These are phyloP conservation scores for Aphyosemion australe DNA, from an alignment of 2,113 vertebrate genomes.

Conservation along the genomic window DNA sequence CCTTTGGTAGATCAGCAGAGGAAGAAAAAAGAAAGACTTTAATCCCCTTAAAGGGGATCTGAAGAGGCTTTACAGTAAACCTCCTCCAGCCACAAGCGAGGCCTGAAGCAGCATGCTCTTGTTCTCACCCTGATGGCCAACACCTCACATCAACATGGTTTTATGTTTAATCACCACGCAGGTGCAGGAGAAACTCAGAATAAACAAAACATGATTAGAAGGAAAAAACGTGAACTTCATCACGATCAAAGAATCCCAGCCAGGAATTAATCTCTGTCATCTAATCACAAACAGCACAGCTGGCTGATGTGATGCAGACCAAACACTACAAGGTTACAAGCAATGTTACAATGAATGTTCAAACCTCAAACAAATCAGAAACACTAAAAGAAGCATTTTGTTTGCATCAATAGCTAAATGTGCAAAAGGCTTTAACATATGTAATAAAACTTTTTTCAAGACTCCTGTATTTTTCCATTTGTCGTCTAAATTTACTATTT, in stretches of 20 bases:
- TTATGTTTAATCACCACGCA: conserved; percentile 19
- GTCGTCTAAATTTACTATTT: too few species aligned
- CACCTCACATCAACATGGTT: conserved; percentile 4
- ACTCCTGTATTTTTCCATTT: too few species aligned
- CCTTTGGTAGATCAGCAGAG: conserved; percentile 48
- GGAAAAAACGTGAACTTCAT: conserved; percentile 11
- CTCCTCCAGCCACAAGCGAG: conserved; percentile 35
- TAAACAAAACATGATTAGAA: conserved; percentile 19
- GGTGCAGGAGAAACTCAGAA: conserved; percentile 12
- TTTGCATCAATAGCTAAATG: too few species aligned
- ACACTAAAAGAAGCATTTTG: too few species aligned
- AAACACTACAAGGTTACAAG: background rate
- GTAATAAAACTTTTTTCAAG: too few species aligned
- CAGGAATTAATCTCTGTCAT: conserved; percentile 4
- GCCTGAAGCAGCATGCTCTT: conserved; percentile 43
- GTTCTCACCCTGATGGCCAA: conserved; percentile 50
- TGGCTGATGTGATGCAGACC: background rate
- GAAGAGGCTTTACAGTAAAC: conserved; percentile 67
- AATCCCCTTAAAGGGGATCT: conserved; percentile 76
- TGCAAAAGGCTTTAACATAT: too few species aligned
- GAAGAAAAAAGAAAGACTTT: conserved; percentile 44
- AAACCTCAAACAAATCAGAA: too few species aligned
- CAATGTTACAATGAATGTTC: background rate
- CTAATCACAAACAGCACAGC: conserved; percentile 10
- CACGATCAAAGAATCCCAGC: conserved; percentile 12